Base-by-base conservation (phyloP, 1,140 invertebrate species). In the Bombus pascuorum region DNA sequence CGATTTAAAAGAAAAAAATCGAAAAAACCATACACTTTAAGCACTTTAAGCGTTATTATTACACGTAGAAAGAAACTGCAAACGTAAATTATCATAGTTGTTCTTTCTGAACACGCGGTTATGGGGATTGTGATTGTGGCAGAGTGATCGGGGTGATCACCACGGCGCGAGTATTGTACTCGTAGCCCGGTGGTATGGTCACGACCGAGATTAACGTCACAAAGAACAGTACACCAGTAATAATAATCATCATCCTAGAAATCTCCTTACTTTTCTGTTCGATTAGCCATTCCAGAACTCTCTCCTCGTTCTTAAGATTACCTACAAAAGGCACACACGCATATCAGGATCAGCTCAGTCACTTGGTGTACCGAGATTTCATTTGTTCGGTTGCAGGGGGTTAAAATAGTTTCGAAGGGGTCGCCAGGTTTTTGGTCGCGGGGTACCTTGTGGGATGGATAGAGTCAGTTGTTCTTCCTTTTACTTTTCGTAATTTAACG, bases 241-340 rank as follows among this genome's bases (percentile, higher is more conserved):
- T 95, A 93, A 95, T 95, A 93, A 95, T 95, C 95, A 95, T 95
- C 94, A 95, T 94, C 93, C 93, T 94, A 94, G 91, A 94, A 94
- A 94, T 95, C 94, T 94, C 92, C 98, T 98, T 98, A 98, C 98
- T 98, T 97, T 98, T 98, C 96, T 98, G 98, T 96, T 98, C 97
- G 96, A 98, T 96, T 96, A 98, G 97, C 98, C 98, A 99, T 96
- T 98, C 97, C 96, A 99, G 97, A 96, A 99, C 98, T 96, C 98
- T 98, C 95, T 98, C 97, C 97, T 99, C 98, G 94, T 99, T 98
- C 96, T 97, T 98, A 96, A 99, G 97, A 97, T 99, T 98, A 96
- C 98, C 98, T 98, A 97, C 93, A 97, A 97, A 97, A 96, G 93
- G 94, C 92, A 93, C 92, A 95, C 89, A 94, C 89, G 91, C 91